These are phyloP conservation scores for Corapipo altera DNA, from an alignment of 2,113 vertebrate genomes.

Conservation along the genomic window DNA sequence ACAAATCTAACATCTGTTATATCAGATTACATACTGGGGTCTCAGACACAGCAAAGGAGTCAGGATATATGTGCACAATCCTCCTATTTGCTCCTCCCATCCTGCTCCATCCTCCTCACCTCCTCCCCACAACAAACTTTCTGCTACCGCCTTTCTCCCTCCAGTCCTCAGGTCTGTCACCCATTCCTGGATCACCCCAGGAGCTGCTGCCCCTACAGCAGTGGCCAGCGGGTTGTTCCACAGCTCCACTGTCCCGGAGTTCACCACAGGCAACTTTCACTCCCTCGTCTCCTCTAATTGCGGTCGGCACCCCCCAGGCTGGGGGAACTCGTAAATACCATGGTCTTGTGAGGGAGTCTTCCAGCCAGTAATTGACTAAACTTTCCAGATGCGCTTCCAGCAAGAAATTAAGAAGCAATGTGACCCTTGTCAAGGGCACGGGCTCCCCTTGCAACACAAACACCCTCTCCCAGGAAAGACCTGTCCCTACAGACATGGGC, in stretches of 20 bases:
- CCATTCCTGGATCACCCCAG: accelerated
- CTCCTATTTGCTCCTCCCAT: background rate
- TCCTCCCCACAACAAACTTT: background rate
- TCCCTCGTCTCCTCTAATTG: constrained; percentile 49
- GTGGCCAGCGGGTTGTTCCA: background rate
- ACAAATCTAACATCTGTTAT: background rate
- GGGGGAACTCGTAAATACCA: constrained; percentile 62
- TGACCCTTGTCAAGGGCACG: constrained; percentile 64
- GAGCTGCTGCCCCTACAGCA: background rate
- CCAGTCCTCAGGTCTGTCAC: background rate
- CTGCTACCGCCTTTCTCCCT: background rate
- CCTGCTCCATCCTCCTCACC: background rate
- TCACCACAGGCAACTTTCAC: constrained; percentile 42
- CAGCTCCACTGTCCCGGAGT: background rate
- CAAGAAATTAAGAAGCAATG: constrained; percentile 79
- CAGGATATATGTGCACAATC: accelerated
- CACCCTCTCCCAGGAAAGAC: constrained; percentile 47
- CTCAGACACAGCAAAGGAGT: background rate
- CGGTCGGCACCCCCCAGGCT: constrained; percentile 16
- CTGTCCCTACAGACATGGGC: background rate
- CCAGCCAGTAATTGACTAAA: constrained; percentile 78
- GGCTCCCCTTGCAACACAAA: constrained; percentile 48
- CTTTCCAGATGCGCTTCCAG: constrained; percentile 76
- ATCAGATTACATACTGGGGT: background rate
- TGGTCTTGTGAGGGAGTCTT: constrained; percentile 74